These are phyloP conservation scores for Mola mola DNA, from an alignment of 2,113 vertebrate genomes.

Conservation along the genomic window DNA sequence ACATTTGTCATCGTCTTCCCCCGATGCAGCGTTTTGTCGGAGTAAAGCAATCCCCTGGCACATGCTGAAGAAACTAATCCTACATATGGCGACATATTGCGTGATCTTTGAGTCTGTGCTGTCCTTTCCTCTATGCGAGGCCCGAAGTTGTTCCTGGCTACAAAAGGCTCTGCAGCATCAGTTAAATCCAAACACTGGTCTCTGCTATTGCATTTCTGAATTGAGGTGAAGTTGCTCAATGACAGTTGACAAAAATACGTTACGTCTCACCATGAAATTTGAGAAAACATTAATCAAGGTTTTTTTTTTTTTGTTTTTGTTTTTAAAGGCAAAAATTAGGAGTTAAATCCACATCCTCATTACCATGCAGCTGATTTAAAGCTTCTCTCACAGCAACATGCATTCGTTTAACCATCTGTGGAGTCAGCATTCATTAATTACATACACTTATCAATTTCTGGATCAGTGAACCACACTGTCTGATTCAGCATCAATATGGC, in stretches of 20 bases:
- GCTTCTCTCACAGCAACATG: constrained; percentile 34
- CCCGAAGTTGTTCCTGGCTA: constrained; percentile 39
- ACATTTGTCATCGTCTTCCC: constrained; percentile 7
- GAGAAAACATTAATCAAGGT: background rate
- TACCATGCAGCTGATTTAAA: constrained; percentile 23
- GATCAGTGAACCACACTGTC: constrained; percentile 15
- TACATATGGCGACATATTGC: constrained; percentile 31
- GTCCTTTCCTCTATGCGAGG: constrained; percentile 34
- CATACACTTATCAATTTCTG: constrained; percentile 19
- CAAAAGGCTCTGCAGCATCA: constrained; percentile 35
- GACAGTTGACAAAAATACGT: constrained; percentile 32
- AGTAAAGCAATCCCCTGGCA: constrained; percentile 54
- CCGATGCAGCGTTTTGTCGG: constrained; percentile 4
- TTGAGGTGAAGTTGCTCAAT: constrained; percentile 39
- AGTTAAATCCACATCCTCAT: background rate
- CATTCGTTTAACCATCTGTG: constrained; percentile 33
- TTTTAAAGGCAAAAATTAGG: background rate
- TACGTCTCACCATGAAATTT: background rate
- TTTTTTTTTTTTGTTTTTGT: too few species aligned
- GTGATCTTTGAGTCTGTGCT: constrained; percentile 16
- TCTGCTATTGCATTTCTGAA: constrained; percentile 51
- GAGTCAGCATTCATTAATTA: constrained; percentile 42
- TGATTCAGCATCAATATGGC: constrained; percentile 7
- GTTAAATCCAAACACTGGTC: constrained; percentile 37
- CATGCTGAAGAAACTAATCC: constrained; percentile 38